Conservation (phyloP, 2,888 invertebrate species). For the Netelia inedita region DNA sequence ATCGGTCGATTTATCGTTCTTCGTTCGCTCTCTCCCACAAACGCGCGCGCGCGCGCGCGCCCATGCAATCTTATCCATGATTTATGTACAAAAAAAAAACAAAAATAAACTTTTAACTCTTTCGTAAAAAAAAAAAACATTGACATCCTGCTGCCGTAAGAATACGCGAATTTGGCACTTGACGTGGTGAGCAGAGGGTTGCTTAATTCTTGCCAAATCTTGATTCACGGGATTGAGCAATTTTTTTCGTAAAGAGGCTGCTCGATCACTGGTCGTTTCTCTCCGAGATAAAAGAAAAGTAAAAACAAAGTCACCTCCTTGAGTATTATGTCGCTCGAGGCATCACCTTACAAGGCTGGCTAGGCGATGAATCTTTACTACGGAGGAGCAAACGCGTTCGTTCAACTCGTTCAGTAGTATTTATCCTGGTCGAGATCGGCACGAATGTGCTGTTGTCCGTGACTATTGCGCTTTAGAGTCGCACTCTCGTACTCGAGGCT, state of each 20-base stretch:
- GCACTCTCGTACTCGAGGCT: slow-evolving; percentile 92
- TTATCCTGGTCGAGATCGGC: slow-evolving; percentile 89
- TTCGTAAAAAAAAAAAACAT: slow-evolving; percentile 64
- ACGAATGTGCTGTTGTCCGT: slow-evolving; percentile 87
- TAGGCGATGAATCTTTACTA: not conserved
- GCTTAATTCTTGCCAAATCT: slow-evolving; percentile 27
- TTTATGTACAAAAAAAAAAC: slow-evolving; percentile 73
- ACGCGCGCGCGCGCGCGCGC: slow-evolving; percentile 26
- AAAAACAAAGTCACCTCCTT: slow-evolving; percentile 7
- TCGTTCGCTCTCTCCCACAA: slow-evolving; percentile 20
- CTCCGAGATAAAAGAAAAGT: not conserved
- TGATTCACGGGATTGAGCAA: slow-evolving; percentile 51
- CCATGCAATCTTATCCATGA: slow-evolving; percentile 21
- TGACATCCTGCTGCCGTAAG: slow-evolving; percentile 14
- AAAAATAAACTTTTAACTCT: slow-evolving; percentile 74
- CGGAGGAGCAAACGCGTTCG: not conserved
- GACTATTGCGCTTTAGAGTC: slow-evolving; percentile 91
- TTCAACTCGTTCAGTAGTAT: slow-evolving; percentile 86
- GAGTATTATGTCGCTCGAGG: not conserved
- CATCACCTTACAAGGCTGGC: not conserved
- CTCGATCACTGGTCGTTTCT: slow-evolving; percentile 40
- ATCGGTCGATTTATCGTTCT: slow-evolving; percentile 38
- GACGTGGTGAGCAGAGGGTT: slow-evolving; percentile 28
- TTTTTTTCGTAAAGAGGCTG: slow-evolving; percentile 39
- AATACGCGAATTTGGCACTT: slow-evolving; percentile 39